Evolutionary conservation across 37 sponge, comb jelly and placozoan species (phyloP), one percentile per base, ranked within the genome.

Genomic region (Beroe forskalii): DNA sequence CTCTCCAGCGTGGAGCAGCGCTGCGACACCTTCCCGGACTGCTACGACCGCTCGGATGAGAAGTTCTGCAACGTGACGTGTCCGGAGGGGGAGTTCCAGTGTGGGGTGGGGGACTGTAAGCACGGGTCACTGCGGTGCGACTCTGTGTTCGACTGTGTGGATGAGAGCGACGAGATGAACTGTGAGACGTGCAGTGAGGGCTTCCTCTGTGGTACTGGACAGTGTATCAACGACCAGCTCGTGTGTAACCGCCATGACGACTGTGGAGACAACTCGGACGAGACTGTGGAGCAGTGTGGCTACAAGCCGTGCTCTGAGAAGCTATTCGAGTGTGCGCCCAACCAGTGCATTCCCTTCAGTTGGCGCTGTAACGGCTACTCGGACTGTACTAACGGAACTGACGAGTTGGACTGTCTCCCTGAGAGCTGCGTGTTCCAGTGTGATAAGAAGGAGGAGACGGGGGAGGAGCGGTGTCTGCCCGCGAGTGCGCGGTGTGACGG

Each of bases 321-420:
- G 24, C 22, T 38, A 25, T 80, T 80, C 30, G 55, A 80, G 55
- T 80, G 86, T 43, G 55, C 1, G 42, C 86, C 86, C n/a, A 80
- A 80, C 55, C 1, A 25, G 48, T 80, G 86, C 48, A 80, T 80
- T n/a, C 86, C 86, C 2, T 48, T 44, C 48, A 80, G 86, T 43
- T 80, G 44, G 44, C 20, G n/a, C 4, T 80, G 86, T 80, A 38
- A 80, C 86, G 86, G 86, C 24, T 80, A 80, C 86, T 44, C 55
- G 25, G 86, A 80, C 55, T 80, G 86, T 27, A 25, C 48, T 42
- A 80, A 80, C 48, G 86, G 86, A 1, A 80, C 44, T 25, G 86
- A 80, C 22, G 86, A 80, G 55, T 22, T 42, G 55, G 55, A 42
- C 1, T 80, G 86, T 80, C 12, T 0, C 30, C 1, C 2, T 17